A percentile compares a stretch with the other conserved stretches of the same genome.
These are phyloP conservation scores for Xanthorhoe designata DNA, from an alignment of 2,888 invertebrate species.

Conservation along the genomic window DNA sequence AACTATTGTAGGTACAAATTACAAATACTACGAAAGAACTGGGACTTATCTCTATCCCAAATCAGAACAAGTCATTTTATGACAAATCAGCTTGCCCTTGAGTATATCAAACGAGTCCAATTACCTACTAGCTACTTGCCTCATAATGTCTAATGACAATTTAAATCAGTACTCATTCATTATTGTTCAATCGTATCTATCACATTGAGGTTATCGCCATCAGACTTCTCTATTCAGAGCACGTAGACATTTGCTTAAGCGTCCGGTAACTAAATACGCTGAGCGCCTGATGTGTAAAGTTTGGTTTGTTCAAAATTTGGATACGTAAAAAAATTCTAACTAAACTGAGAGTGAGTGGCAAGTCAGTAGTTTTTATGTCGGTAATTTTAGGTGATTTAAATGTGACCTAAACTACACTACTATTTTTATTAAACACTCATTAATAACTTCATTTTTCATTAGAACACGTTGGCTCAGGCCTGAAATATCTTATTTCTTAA, in stretches of 20 bases:
- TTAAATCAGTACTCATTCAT: conserved; percentile 11
- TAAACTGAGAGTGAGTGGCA: no score
- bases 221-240: conserved; percentile 14
- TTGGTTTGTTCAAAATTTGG: no score
- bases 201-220: conserved; percentile 6
- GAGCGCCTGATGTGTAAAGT: no score
- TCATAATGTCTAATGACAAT: not conserved
- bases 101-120: conserved; percentile 4
- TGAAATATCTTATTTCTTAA: no score
- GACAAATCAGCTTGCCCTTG: conserved; percentile 21
- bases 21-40: not conserved
- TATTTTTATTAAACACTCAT: no score
- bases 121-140: not conserved
- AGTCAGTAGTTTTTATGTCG: no score
- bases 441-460: no score
- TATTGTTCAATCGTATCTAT: not conserved
- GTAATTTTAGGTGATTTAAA: no score
- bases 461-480: no score
- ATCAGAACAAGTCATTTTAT: conserved; percentile 29
- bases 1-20: conserved; percentile 16
- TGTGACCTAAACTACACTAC: no score
- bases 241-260: not conserved
- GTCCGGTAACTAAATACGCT: not conserved
- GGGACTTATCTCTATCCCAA: conserved; percentile 7
- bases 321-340: no score